Evolutionary conservation across 2,888 invertebrate genomes (phyloP).

Genomic region (Barypeithes pellucidus): DNA sequence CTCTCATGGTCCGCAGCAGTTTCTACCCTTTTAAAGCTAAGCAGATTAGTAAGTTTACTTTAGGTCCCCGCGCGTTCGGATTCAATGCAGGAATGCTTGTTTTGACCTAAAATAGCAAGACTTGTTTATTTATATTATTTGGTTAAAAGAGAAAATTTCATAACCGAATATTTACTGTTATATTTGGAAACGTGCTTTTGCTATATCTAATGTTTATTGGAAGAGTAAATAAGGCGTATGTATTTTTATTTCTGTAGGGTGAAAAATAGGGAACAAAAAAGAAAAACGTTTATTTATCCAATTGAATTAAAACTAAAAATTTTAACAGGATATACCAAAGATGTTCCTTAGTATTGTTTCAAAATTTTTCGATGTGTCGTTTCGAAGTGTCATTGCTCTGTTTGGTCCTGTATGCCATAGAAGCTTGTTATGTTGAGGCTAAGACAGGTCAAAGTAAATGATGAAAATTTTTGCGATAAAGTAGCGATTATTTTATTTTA

Average conservation of each 20-base stretch:
- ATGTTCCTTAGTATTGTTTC: too few relatives aligned
- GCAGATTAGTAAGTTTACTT: conserved; percentile 49
- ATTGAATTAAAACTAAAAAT: too few relatives aligned
- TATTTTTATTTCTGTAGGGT: not conserved
- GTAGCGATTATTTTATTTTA: too few relatives aligned
- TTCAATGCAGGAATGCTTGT: conserved; percentile 18
- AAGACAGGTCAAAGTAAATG: too few relatives aligned
- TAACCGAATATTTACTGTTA: conserved; percentile 40
- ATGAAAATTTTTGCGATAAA: too few relatives aligned
- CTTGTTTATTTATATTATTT: conserved; percentile 47
- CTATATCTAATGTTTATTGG: conserved; percentile 25
- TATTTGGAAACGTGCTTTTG: conserved; percentile 37
- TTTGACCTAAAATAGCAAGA: conserved; percentile 44
- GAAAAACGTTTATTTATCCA: not conserved
- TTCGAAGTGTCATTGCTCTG: too few relatives aligned
- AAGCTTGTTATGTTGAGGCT: too few relatives aligned
- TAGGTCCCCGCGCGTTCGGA: conserved; percentile 30
- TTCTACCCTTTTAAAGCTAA: conserved; percentile 42
- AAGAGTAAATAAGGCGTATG: conserved; percentile 20
- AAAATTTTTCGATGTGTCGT: too few relatives aligned
- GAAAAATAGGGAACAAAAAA: not conserved
- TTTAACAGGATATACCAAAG: too few relatives aligned
- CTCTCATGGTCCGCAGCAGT: conserved; percentile 25
- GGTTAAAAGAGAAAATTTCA: conserved; percentile 42
- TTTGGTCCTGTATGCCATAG: too few relatives aligned